phyloP scores from a whole-genome alignment of 2,888 invertebrate genomes.

The Drosophila antonietae region DNA sequence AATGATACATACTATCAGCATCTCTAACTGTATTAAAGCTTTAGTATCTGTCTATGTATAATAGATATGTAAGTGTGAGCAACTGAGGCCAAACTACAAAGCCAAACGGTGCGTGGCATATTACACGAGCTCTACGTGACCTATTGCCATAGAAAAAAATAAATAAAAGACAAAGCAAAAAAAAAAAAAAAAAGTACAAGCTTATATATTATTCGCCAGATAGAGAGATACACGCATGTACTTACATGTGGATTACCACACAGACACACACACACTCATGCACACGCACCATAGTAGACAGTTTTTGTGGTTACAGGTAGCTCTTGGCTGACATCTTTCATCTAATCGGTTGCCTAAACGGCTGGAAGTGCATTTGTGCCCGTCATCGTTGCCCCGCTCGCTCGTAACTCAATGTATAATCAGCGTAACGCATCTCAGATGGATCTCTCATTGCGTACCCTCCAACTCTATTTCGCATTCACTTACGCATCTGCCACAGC shows the following conservation, averaged over 20 bases:
- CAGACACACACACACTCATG: constrained; percentile 6
- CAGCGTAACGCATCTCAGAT: constrained; percentile 52
- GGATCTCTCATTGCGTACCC: constrained; percentile 43
- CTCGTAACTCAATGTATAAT: constrained; percentile 54
- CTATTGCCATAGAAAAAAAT: constrained; percentile 34
- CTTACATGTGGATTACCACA: constrained; percentile 35
- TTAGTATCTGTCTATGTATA: constrained; percentile 26
- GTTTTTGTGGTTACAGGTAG: constrained; percentile 40
- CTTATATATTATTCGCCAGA: constrained; percentile 25
- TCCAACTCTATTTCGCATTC: constrained; percentile 25
- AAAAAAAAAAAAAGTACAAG: constrained; percentile 2
- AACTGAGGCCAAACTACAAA: constrained; percentile 30
- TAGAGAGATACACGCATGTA: constrained; percentile 13
- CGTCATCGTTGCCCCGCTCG: constrained; percentile 39
- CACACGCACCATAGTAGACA: background rate
- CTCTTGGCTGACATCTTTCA: constrained; percentile 50
- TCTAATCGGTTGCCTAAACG: constrained; percentile 66
- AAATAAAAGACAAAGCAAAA: background rate
- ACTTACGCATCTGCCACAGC: constrained; percentile 1
- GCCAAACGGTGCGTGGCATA: constrained; percentile 46
- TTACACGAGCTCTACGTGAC: constrained; percentile 57
- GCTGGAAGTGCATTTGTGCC: constrained; percentile 45
- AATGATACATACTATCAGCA: too few relatives aligned
- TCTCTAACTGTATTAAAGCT: constrained; percentile 4
- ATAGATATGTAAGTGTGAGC: background rate